phyloP scores from a whole-genome alignment of 2,113 vertebrate species.

The Antennarius striatus region DNA sequence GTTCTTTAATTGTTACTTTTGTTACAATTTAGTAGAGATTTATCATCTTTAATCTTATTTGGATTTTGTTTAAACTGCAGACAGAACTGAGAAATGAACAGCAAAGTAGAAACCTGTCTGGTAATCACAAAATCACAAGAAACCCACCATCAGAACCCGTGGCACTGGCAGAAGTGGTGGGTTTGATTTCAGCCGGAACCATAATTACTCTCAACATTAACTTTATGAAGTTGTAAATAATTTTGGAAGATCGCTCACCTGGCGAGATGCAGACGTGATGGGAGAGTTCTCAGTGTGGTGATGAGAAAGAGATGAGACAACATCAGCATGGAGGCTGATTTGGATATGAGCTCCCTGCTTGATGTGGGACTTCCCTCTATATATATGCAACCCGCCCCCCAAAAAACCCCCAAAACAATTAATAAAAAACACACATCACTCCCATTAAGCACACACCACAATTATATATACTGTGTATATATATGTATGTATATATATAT shows the following conservation, averaged over 20 bases:
- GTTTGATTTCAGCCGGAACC: background rate
- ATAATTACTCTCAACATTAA: no score
- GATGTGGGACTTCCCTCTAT: slow-evolving; percentile 51
- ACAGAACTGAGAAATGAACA: background rate
- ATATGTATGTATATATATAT: no score
- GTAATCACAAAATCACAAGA: background rate
- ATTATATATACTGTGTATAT: no score
- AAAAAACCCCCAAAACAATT: background rate
- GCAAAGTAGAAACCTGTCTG: no score
- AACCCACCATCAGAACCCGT: background rate
- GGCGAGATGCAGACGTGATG: slow-evolving; percentile 2
- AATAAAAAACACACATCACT: no score
- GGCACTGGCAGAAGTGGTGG: background rate
- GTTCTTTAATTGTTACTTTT: no score
- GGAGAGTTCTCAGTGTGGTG: slow-evolving; percentile 27
- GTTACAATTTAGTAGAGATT: background rate
- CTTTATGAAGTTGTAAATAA: background rate
- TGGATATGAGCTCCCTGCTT: slow-evolving; percentile 33
- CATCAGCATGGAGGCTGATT: slow-evolving; percentile 42
- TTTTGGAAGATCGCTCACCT: slow-evolving; percentile 43
- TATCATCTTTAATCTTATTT: background rate
- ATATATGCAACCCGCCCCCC: slow-evolving; percentile 9
- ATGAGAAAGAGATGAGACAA: slow-evolving; percentile 1
- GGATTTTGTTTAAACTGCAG: background rate
- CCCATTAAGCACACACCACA: no score